Evolutionary conservation across 2,888 invertebrate genomes (phyloP).

Genomic region (Dicranocentrus wangi): DNA sequence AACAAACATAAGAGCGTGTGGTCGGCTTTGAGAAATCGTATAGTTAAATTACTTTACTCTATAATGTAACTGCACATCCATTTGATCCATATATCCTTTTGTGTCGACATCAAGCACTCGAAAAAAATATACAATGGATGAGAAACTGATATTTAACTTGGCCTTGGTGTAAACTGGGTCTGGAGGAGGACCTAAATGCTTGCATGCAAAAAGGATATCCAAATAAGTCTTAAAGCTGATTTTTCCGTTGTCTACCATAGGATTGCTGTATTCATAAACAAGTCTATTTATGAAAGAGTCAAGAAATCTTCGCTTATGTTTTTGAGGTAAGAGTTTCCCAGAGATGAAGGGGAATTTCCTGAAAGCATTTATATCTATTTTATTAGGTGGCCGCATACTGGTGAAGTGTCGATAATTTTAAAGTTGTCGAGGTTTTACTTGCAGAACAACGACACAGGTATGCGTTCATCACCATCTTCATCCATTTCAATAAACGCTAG

Average conservation of each 20-base stretch:
- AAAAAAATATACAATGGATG: slow-evolving; percentile 33
- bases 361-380: too few relatives aligned
- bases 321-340: background rate
- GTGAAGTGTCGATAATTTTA: background rate
- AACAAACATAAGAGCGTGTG: background rate
- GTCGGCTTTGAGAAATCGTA: background rate
- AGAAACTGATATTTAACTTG: background rate
- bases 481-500: background rate
- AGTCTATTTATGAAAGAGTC: slow-evolving; percentile 7
- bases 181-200: slow-evolving; percentile 19
- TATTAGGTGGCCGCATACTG: background rate
- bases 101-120: slow-evolving; percentile 23
- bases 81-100: slow-evolving; percentile 32
- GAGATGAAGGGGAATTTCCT: slow-evolving; percentile 25
- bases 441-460: slow-evolving; percentile 7
- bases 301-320: background rate
- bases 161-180: too few relatives aligned
- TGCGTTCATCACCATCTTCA: background rate
- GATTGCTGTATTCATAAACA: background rate
- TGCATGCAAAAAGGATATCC: slow-evolving; percentile 16
- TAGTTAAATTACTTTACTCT: background rate
- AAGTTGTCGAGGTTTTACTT: background rate
- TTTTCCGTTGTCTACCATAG: background rate
- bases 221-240: slow-evolving; percentile 5
- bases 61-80: slow-evolving; percentile 21